Evolutionary conservation across 92 coral and sea anemone species (phyloP), one percentile per base, ranked within the genome.

Genomic region (Porites cylindrica): DNA sequence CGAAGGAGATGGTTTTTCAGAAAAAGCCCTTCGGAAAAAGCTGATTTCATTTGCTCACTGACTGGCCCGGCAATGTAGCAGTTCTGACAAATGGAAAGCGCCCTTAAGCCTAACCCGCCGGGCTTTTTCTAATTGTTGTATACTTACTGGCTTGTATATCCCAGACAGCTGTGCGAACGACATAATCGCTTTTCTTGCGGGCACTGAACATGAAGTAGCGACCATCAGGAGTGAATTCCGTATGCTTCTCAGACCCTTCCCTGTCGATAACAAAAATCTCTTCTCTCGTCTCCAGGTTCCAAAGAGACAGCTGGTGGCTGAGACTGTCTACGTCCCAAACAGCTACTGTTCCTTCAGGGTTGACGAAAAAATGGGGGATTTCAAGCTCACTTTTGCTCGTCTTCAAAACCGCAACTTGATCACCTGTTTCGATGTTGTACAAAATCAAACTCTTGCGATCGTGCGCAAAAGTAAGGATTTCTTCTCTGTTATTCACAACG

Each of bases 361-460:
- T 88, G 24, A 93, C 94, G 11, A 88, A 77, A 65, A 93, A 95
- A 8, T 88, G 90, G 60, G 77, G 87, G 21, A 93, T 90, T 51
- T 59, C 86, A 80, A 76, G 85, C 66, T 73, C 65, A 56, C 83
- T 89, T 20, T 86, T 83, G 58, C 79, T 88, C 7, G 93, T 85
- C 43, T 81, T 58, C 43, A 95, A 38, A 71, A 70, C 82, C 6
- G 93, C 93, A 13, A 86, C 82, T 87, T 92, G 88, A 14, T 91
- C 98, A 51, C 98, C 98, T n/a, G 98, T 90, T 61, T 93, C 96
- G 26, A 93, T 75, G 86, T 82, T 83, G 84, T 93, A 95, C 53
- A 90, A 72, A 72, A 72, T 76, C 56, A 95, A 77, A 65, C 72
- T 77, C 85, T 85, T 95, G 51, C 85, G 93, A 68, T 89, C 91